Percentiles rank a stretch among this genome's conserved stretches.
These are phyloP conservation scores for Habrosyne pyritoides DNA, from an alignment of 2,888 invertebrate species.

Conservation along the genomic window DNA sequence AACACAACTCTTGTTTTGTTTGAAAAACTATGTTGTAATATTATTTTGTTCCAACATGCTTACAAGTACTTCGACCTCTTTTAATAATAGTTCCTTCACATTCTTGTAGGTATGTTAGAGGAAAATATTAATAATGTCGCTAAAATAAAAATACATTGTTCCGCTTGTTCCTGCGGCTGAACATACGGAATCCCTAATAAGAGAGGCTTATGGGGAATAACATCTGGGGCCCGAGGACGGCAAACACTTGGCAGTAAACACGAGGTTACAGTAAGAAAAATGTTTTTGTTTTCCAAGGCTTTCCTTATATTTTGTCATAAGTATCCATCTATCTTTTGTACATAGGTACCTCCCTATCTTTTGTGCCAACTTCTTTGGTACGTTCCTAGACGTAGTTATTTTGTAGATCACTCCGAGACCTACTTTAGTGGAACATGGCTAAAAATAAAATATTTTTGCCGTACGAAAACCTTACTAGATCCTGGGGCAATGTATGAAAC, in stretches of 20 bases:
- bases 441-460: constrained; percentile 4
- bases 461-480: neutral
- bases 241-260: constrained; percentile 79
- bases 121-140: constrained; percentile 70
- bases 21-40: constrained; percentile 4
- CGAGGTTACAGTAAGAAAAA: constrained; percentile 73
- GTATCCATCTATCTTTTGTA: constrained; percentile 41
- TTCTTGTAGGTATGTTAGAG: constrained; percentile 19
- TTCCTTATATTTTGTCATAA: constrained; percentile 63
- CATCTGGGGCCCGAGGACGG: constrained; percentile 76
- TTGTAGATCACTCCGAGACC: neutral
- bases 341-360: neutral
- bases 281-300: constrained; percentile 72
- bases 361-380: neutral
- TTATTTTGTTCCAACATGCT: neutral
- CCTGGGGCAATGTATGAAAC: neutral
- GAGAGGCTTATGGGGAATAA: constrained; percentile 79
- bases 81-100: constrained; percentile 9
- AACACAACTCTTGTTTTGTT: too few species aligned
- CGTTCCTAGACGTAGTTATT: neutral
- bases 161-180: constrained; percentile 59
- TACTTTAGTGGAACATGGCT: neutral
- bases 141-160: constrained; percentile 66
- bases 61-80: constrained; percentile 7
- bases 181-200: constrained; percentile 79